Conservation (phyloP, 2,797 vertebrate species). For the Anguilla anguilla region DNA sequence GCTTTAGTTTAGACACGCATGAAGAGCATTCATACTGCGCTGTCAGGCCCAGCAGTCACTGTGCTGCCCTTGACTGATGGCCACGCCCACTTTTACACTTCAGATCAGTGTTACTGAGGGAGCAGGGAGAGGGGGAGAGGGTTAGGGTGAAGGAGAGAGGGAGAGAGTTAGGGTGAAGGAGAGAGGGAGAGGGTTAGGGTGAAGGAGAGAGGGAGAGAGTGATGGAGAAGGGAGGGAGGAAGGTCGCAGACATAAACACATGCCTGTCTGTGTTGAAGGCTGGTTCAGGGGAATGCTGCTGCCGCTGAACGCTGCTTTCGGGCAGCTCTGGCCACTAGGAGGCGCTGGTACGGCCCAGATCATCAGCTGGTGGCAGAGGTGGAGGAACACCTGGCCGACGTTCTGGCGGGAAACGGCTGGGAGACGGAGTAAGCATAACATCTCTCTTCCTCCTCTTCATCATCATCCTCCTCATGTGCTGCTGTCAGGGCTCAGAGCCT, state of each 20-base stretch:
- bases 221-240: neutral
- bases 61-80: no score
- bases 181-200: no score
- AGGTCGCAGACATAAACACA: neutral
- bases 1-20: neutral
- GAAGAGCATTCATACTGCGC: neutral
- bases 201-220: neutral
- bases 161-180: neutral
- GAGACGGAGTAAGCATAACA: constrained; percentile 54
- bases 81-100: no score
- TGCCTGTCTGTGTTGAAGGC: constrained; percentile 41
- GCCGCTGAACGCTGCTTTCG: constrained; percentile 46
- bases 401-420: constrained; percentile 50
- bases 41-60: neutral
- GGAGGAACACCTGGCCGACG: constrained; percentile 61
- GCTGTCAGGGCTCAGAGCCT: neutral
- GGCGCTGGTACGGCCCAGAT: constrained; percentile 50
- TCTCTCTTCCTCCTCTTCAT: neutral
- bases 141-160: neutral
- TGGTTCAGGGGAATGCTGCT: constrained; percentile 38
- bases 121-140: no score
- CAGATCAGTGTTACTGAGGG: no score
- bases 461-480: neutral
- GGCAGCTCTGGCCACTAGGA: constrained; percentile 49
- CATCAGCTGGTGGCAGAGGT: constrained; percentile 59